Evolutionary conservation across 2,888 invertebrate species (phyloP).

Genomic region (Oscheius sp.): DNA sequence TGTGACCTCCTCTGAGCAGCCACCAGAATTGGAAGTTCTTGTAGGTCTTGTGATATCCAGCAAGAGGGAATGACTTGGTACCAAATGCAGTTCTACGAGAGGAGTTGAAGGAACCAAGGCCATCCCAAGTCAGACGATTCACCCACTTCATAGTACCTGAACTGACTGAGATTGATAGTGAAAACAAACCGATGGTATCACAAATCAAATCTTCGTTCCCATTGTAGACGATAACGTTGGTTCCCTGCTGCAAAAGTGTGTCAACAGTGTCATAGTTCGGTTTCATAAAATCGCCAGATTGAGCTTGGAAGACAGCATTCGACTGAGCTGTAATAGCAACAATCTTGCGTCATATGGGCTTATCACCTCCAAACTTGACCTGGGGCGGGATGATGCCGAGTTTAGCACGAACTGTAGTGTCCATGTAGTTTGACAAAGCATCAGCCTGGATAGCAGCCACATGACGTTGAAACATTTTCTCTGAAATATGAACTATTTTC

Average conservation of each 20-base stretch:
- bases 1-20: constrained; percentile 83
- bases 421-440: constrained; percentile 76
- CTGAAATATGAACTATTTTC: constrained; percentile 30
- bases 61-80: constrained; percentile 48
- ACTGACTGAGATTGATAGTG: not conserved
- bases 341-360: not conserved
- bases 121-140: constrained; percentile 78
- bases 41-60: constrained; percentile 69
- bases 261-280: constrained; percentile 77
- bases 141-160: constrained; percentile 81
- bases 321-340: constrained; percentile 72
- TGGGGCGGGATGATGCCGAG: constrained; percentile 77
- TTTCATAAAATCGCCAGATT: constrained; percentile 82
- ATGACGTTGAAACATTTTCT: constrained; percentile 49
- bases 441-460: constrained; percentile 53
- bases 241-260: constrained; percentile 54
- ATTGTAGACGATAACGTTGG: constrained; percentile 80
- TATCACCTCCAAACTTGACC: constrained; percentile 77
- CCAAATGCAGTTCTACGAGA: constrained; percentile 41
- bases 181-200: constrained; percentile 79
- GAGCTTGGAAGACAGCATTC: constrained; percentile 75
- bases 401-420: constrained; percentile 76
- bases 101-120: constrained; percentile 76
- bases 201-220: constrained; percentile 87
- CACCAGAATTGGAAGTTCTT: constrained; percentile 82